Base-by-base conservation (phyloP, 53 echinoderm and acorn worm genomes). In the Holothuria scabra region DNA sequence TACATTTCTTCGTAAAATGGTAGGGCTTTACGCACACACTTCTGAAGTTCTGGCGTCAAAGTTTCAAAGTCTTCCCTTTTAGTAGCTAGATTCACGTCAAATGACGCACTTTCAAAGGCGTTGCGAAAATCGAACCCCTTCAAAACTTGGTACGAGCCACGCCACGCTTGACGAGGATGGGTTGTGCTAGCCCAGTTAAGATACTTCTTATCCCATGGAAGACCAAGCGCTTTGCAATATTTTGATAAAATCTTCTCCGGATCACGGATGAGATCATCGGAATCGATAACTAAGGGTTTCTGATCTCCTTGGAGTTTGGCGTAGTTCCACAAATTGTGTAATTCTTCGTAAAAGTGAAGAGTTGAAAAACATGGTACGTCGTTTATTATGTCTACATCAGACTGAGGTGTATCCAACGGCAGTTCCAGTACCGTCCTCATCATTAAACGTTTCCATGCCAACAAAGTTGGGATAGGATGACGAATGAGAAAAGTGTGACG, bases 141-240 rank as follows among this genome's bases (percentile, higher is more conserved):
- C n/a, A 67, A 67, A 67, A 67, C 67, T 67, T 67, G 67, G 33
- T 67, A 67, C n/a, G 67, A 67, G 19, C 67, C 67, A 3, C 37
- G 67, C 67, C 67, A 67, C 34, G 33, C 33, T 37, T 67, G 34
- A 21, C 67, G 32, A 31, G 67, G 67, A 30, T 67, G 67, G 67
- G 20, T 44, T 19, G 71, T 48, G 48, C 14, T 48, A 44, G n/a
- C 48, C 71, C 44, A 71, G 24, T 22, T 71, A 12, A 71, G 48
- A 41, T 71, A 71, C 22, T 71, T 71, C 44, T 71, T 37, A 71
- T 71, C 71, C 71, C 71, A 71, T 41, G 41, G 38, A 46, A 71
- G 41, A 3, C 35, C 71, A 20, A 71, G 71, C 13, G 23, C 33
- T 44, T 30, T 26, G 44, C 71, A 71, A 21, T 71, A 71, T 48